These are phyloP conservation scores for Pimephales promelas DNA, from an alignment of 2,113 vertebrate species.

Conservation along the genomic window DNA sequence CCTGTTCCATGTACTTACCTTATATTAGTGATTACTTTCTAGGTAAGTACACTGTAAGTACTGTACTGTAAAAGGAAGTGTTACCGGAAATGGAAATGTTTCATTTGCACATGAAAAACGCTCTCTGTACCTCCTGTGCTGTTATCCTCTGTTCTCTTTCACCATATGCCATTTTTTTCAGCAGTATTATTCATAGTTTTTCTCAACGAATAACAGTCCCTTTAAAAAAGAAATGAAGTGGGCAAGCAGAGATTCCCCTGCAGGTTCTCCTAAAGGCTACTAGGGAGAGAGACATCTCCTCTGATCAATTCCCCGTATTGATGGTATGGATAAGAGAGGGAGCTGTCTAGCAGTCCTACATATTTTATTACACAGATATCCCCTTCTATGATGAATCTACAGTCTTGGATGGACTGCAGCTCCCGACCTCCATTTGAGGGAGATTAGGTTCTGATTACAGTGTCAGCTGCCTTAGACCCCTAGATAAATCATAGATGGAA, in stretches of 20 bases:
- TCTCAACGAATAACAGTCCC: background rate
- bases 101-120: conserved; percentile 9
- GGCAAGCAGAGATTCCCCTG: conserved; percentile 1
- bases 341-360: conserved; percentile 62
- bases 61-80: no score
- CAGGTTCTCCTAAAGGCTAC: conserved; percentile 1
- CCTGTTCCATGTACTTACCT: no score
- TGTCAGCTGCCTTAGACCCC: conserved; percentile 70
- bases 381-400: conserved; percentile 72
- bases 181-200: conserved; percentile 11
- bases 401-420: conserved; percentile 68
- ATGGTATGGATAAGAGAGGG: conserved; percentile 37
- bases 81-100: no score
- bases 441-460: conserved; percentile 79
- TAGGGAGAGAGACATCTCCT: background rate
- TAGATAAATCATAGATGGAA: conserved; percentile 74
- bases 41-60: no score
- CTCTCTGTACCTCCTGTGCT: background rate
- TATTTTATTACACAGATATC: conserved; percentile 71
- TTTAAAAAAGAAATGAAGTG: conserved; percentile 19
- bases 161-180: conserved; percentile 2
- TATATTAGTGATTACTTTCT: no score
- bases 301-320: conserved; percentile 46
- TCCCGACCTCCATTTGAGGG: conserved; percentile 72
- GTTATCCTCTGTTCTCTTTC: background rate